phyloP scores from a whole-genome alignment of 2,888 invertebrate genomes.

The Rhagonycha lutea region DNA sequence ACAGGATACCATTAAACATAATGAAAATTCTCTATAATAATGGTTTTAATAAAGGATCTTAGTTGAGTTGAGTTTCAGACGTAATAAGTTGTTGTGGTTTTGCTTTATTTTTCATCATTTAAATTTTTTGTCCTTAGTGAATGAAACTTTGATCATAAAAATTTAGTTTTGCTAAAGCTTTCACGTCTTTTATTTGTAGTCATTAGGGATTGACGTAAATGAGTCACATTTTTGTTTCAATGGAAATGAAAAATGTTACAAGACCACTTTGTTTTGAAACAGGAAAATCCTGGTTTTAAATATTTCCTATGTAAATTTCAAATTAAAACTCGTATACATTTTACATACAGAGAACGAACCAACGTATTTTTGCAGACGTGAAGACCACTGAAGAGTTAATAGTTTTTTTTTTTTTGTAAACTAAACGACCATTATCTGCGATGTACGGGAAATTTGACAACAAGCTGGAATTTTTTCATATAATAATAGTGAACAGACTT shows the following conservation, averaged over 20 bases:
- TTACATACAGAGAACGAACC: not conserved
- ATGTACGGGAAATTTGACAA: not conserved
- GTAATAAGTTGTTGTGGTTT: not conserved
- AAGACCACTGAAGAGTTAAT: not conserved
- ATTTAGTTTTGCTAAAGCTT: not conserved
- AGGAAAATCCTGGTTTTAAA: not conserved
- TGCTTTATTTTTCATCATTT: not conserved
- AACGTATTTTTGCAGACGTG: not conserved
- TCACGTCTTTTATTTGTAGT: not conserved
- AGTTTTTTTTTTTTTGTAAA: not conserved
- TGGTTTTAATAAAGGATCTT: conserved; percentile 19
- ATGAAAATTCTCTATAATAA: conserved; percentile 27
- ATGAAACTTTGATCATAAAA: not conserved
- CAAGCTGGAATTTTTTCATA: not conserved
- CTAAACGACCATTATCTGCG: not conserved
- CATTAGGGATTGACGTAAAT: not conserved
- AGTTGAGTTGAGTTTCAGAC: not conserved
- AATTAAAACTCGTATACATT: not conserved
- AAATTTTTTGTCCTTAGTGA: not conserved
- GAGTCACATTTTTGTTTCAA: not conserved
- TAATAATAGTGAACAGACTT: not conserved
- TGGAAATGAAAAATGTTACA: not conserved
- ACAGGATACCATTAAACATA: conserved; percentile 25
- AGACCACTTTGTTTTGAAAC: not conserved
- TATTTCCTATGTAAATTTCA: not conserved